phyloP scores from a whole-genome alignment of 2,888 invertebrate genomes.

The Melieria omissa region DNA sequence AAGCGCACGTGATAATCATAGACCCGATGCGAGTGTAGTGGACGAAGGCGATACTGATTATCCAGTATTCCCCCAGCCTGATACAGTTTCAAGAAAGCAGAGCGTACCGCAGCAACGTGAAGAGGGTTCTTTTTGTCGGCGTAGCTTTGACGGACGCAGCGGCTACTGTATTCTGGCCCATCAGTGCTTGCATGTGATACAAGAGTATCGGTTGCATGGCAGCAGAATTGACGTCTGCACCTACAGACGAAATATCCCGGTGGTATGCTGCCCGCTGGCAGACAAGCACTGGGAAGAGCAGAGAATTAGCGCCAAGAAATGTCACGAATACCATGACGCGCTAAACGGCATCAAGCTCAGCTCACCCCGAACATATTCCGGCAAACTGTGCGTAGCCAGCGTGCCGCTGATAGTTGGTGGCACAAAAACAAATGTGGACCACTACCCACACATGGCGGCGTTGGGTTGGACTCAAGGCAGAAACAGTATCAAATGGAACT shows the following conservation, averaged over 20 bases:
- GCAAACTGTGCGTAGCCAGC: slow-evolving; percentile 61
- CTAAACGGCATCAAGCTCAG: slow-evolving; percentile 54
- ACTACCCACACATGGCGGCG: slow-evolving; percentile 39
- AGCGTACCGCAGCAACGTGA: neutral
- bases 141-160: slow-evolving; percentile 61
- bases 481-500: slow-evolving; percentile 25
- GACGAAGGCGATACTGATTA: too few species aligned
- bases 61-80: too few species aligned
- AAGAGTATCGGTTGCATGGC: slow-evolving; percentile 59
- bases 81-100: too few species aligned
- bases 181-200: slow-evolving; percentile 61
- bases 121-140: slow-evolving; percentile 62
- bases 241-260: slow-evolving; percentile 58
- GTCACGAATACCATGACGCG: slow-evolving; percentile 68
- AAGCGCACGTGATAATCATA: too few species aligned
- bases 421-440: slow-evolving; percentile 17
- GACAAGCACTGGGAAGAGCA: slow-evolving; percentile 55
- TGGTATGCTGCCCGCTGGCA: slow-evolving; percentile 64
- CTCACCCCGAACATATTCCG: slow-evolving; percentile 51
- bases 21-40: too few species aligned
- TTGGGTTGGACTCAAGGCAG: slow-evolving; percentile 36
- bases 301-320: slow-evolving; percentile 64
- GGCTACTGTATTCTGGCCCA: slow-evolving; percentile 63
- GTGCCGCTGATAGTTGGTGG: slow-evolving; percentile 63
- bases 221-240: slow-evolving; percentile 58